Evolutionary conservation across 2,113 vertebrate genomes (phyloP).

Genomic region (Tonatia bakeri): DNA sequence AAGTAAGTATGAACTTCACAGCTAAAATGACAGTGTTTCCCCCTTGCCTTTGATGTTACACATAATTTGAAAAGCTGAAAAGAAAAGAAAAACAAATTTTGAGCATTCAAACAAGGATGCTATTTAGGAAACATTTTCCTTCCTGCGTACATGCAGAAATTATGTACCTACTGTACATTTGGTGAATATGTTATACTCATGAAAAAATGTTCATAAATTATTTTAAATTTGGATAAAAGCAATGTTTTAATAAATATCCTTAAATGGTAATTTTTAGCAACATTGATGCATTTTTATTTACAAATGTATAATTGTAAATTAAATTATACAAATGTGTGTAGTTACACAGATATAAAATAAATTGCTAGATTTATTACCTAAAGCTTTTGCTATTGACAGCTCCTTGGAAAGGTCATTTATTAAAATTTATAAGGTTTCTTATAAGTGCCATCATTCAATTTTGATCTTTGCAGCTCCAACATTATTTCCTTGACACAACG

Average conservation of each 20-base stretch:
- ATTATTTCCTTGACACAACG: not conserved
- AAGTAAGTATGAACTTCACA: slow-evolving; percentile 63
- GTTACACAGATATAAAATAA: not conserved
- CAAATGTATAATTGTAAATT: not conserved
- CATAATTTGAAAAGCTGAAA: slow-evolving; percentile 44
- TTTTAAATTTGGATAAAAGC: not conserved
- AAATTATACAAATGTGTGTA: not conserved
- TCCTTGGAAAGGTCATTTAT: not conserved
- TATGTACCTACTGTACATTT: not conserved
- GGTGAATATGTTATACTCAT: not conserved
- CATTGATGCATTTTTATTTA: not conserved
- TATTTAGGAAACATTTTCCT: slow-evolving; percentile 8
- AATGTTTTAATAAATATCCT: not conserved
- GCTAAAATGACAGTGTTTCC: slow-evolving; percentile 64
- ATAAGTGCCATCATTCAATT: not conserved
- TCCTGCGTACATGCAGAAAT: not conserved
- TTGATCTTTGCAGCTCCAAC: not conserved
- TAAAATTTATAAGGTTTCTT: slow-evolving; percentile 20
- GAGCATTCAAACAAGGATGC: not conserved
- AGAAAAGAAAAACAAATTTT: slow-evolving; percentile 26
- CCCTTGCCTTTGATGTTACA: slow-evolving; percentile 40
- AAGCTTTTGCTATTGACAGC: not conserved
- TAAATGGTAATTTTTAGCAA: not conserved
- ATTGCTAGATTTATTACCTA: not conserved
- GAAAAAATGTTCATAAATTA: not conserved